These are phyloP conservation scores for Plecotus auritus DNA, from an alignment of 2,113 vertebrate species.

Conservation along the genomic window DNA sequence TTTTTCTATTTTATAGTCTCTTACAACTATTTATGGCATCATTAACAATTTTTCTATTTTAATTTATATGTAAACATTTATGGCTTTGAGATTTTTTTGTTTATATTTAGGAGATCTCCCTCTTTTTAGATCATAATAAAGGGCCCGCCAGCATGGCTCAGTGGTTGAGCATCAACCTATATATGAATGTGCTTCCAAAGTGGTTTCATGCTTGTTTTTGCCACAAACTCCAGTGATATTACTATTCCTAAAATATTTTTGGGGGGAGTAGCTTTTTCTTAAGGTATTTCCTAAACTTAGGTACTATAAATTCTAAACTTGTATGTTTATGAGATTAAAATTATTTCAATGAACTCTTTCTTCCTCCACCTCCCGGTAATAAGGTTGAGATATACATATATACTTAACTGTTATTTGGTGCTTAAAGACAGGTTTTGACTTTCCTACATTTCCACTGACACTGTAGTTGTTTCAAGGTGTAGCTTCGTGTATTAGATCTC, in stretches of 20 bases:
- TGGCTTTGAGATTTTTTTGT: not conserved
- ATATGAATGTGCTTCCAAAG: not conserved
- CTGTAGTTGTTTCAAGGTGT: not conserved
- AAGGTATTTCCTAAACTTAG: not conserved
- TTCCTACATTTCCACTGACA: not conserved
- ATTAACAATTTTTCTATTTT: not conserved
- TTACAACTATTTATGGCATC: not conserved
- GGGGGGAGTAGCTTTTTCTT: not conserved
- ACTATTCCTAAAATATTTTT: not conserved
- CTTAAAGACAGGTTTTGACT: not conserved
- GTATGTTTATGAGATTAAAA: not conserved
- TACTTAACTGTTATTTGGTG: not conserved
- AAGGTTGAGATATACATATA: not conserved
- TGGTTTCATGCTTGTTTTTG: not conserved
- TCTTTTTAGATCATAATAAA: not conserved
- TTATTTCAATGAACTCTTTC: not conserved
- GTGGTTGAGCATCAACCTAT: too few species aligned
- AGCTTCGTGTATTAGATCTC: not conserved
- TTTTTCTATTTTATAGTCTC: not conserved
- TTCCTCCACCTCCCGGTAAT: not conserved
- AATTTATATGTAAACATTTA: not conserved
- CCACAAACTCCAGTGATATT: not conserved
- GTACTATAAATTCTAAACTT: not conserved
- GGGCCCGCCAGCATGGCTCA: too few species aligned
- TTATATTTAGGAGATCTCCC: not conserved